These are phyloP conservation scores for Nomada ferruginata DNA, from an alignment of 2,888 invertebrate genomes.

Conservation along the genomic window DNA sequence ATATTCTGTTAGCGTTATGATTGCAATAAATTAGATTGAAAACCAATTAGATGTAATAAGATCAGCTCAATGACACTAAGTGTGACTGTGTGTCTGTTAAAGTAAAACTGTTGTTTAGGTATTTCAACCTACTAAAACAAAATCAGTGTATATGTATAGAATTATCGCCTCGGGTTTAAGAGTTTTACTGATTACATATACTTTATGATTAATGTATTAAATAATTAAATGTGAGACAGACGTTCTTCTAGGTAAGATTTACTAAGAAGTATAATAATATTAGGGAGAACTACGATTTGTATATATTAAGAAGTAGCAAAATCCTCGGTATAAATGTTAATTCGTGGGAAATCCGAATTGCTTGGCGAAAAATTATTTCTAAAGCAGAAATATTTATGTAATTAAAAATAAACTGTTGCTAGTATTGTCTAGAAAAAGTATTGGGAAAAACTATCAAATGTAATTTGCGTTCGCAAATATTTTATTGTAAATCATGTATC, in stretches of 20 bases:
- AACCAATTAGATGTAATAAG: slow-evolving; percentile 78
- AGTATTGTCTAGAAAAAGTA: not conserved
- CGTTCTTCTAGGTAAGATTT: slow-evolving; percentile 69
- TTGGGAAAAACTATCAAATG: not conserved
- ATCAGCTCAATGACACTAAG: slow-evolving; percentile 82
- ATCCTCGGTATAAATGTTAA: slow-evolving; percentile 9
- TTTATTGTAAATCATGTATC: not conserved
- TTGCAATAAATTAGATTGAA: slow-evolving; percentile 70
- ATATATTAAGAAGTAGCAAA: slow-evolving; percentile 65
- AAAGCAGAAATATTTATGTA: not conserved
- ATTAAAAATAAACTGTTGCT: not conserved
- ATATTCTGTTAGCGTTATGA: slow-evolving; percentile 74
- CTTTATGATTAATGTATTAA: slow-evolving; percentile 67
- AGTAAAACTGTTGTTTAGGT: slow-evolving; percentile 75
- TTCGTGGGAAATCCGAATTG: not conserved
- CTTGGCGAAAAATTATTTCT: not conserved
- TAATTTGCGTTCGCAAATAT: not conserved
- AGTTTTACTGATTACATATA: slow-evolving; percentile 69
- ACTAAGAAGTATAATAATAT: slow-evolving; percentile 63
- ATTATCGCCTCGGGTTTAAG: slow-evolving; percentile 75
- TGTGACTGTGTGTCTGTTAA: slow-evolving; percentile 78
- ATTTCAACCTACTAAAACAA: slow-evolving; percentile 73
- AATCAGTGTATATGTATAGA: slow-evolving; percentile 80
- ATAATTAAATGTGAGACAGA: slow-evolving; percentile 72
- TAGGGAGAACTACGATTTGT: slow-evolving; percentile 44